Conservation (phyloP, 2,888 invertebrate species). For the Hyles lineata region DNA sequence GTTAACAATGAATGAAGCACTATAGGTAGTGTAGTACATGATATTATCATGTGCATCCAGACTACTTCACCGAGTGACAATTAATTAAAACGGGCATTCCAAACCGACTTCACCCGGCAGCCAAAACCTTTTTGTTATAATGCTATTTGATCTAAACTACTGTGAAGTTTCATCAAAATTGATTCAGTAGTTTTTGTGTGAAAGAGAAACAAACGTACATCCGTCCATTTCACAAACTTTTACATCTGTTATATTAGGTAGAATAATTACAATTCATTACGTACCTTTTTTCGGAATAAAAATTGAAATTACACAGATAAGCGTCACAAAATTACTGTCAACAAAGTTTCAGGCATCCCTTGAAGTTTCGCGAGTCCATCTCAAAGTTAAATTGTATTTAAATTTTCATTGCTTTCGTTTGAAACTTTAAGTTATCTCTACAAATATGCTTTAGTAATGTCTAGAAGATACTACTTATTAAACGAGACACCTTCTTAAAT, state of each 20-base stretch:
- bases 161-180: too few species aligned
- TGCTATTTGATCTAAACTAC: too few species aligned
- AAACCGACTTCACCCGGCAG: too few species aligned
- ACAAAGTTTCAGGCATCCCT: neutral
- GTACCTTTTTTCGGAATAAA: neutral
- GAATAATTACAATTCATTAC: neutral
- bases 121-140: too few species aligned
- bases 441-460: neutral
- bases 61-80: too few species aligned
- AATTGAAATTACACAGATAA: neutral
- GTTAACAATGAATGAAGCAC: too few species aligned
- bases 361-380: constrained; percentile 3
- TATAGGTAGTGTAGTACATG: too few species aligned
- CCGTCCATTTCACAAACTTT: too few species aligned
- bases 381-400: constrained; percentile 20
- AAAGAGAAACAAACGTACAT: too few species aligned
- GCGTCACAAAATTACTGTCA: neutral
- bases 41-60: too few species aligned
- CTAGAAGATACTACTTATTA: constrained; percentile 2
- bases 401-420: constrained; percentile 18
- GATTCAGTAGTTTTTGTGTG: too few species aligned
- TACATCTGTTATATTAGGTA: neutral
- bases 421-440: constrained; percentile 16
- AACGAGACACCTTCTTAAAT: constrained; percentile 6
- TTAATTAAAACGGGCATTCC: too few species aligned